Conservation (phyloP, 1,140 invertebrate species). For the Drosophila triauraria region DNA sequence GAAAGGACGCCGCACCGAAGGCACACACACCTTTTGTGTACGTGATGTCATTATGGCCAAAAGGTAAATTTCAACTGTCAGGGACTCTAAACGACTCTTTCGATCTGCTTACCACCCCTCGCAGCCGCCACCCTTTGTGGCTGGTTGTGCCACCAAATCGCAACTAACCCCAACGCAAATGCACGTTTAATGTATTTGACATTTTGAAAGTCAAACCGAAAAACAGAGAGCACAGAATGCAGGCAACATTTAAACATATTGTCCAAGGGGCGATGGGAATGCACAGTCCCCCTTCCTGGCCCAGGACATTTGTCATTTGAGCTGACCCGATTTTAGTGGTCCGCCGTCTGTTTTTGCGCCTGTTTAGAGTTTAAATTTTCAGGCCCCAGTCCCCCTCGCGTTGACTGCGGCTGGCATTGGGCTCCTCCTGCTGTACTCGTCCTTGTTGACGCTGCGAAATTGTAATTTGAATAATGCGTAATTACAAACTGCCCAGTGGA, state of each 20-base stretch:
- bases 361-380: conserved; percentile 80
- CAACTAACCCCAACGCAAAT: conserved; percentile 72
- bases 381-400: conserved; percentile 26
- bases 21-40: conserved; percentile 80
- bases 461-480: conserved; percentile 82
- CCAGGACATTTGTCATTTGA: conserved; percentile 74
- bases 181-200: conserved; percentile 82
- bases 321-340: conserved; percentile 80
- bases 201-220: conserved; percentile 81
- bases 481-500: conserved; percentile 73
- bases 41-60: conserved; percentile 82
- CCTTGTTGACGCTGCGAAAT: conserved; percentile 54
- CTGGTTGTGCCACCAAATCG: conserved; percentile 72
- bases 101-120: conserved; percentile 31
- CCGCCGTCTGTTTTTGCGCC: conserved; percentile 71
- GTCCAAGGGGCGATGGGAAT: conserved; percentile 10
- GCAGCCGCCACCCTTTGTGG: conserved; percentile 49
- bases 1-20: conserved; percentile 17
- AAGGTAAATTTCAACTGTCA: conserved; percentile 82
- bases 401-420: conserved; percentile 7
- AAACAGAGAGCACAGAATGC: conserved; percentile 52
- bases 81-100: conserved; percentile 77
- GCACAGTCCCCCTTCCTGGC: background rate
- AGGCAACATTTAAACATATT: conserved; percentile 72
- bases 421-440: conserved; percentile 26